Conservation (phyloP, 2,113 vertebrate species). For the Chaetura pelagica region DNA sequence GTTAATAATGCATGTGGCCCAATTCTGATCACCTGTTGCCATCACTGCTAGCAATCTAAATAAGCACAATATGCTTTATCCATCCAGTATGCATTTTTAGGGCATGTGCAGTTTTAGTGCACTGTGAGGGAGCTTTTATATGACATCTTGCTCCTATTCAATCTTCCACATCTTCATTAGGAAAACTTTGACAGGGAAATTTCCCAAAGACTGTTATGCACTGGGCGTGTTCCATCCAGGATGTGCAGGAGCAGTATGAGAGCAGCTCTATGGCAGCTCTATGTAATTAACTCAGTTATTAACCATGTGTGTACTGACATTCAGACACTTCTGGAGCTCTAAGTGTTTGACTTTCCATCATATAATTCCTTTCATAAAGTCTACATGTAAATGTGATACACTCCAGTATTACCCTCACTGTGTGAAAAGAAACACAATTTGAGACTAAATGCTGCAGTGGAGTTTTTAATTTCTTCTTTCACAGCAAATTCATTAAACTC, state of each 20-base stretch:
- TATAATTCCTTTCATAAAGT: neutral
- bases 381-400: neutral
- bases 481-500: neutral
- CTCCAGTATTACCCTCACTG: neutral
- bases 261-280: neutral
- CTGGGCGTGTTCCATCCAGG: neutral
- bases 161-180: neutral
- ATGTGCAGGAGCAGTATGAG: neutral
- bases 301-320: neutral
- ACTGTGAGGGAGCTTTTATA: neutral
- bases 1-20: neutral
- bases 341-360: neutral
- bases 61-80: neutral
- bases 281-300: neutral
- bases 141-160: neutral
- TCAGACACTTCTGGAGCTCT: neutral
- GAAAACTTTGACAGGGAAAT: neutral
- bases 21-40: neutral
- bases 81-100: neutral
- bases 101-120: no score
- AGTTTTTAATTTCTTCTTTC: neutral
- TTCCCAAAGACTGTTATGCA: neutral
- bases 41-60: neutral
- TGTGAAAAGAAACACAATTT: neutral
- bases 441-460: neutral